Evolutionary conservation across 2,888 invertebrate species (phyloP).

Genomic region (Phortica okadai): DNA sequence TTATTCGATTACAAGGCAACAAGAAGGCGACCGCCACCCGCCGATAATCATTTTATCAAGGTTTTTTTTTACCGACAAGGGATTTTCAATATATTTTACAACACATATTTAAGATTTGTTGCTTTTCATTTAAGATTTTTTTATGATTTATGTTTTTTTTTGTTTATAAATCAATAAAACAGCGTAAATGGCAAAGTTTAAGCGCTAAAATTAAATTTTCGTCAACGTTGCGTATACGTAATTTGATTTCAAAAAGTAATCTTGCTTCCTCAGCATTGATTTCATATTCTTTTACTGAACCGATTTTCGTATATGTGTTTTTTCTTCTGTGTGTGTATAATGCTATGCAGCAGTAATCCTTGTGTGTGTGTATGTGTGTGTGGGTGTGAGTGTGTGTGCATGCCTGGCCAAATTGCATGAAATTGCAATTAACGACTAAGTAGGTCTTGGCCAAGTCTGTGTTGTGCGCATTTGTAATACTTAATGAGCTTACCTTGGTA

Average conservation of each 20-base stretch:
- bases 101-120: neutral
- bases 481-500: constrained; percentile 84
- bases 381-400: neutral
- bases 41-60: neutral
- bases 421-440: constrained; percentile 13
- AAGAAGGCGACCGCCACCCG: neutral
- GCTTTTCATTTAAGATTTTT: neutral
- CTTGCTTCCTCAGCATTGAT: neutral
- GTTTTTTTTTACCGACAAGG: neutral
- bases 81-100: neutral
- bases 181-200: neutral
- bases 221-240: constrained; percentile 48
- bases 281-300: neutral
- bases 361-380: neutral
- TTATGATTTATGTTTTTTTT: neutral
- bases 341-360: neutral
- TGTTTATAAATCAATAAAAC: constrained; percentile 15
- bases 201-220: constrained; percentile 50
- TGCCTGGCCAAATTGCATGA: neutral
- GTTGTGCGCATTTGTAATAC: neutral
- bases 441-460: neutral
- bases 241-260: constrained; percentile 43
- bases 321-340: neutral
- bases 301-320: neutral
- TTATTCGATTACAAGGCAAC: neutral